Conservation (phyloP, 2,888 invertebrate genomes). For the Homarus gammarus region DNA sequence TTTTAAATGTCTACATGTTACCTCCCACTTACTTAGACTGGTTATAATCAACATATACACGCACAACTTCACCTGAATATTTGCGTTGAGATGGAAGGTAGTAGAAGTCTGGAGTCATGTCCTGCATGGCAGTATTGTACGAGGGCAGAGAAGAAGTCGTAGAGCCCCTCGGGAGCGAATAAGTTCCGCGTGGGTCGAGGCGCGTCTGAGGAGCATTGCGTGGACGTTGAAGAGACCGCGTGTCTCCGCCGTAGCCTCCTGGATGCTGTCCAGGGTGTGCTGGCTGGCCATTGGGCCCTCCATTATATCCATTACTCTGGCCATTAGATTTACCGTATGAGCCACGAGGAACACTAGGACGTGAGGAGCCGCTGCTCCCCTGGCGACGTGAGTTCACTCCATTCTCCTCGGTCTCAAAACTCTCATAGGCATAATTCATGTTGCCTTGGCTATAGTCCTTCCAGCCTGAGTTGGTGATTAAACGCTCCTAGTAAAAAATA, state of each 20-base stretch:
- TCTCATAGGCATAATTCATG: conserved; percentile 94
- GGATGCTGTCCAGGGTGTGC: conserved; percentile 52
- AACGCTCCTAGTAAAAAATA: conserved; percentile 84
- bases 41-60: conserved; percentile 90
- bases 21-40: conserved; percentile 79
- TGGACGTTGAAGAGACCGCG: conserved; percentile 84
- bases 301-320: conserved; percentile 82
- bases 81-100: conserved; percentile 97
- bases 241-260: conserved; percentile 80
- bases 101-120: conserved; percentile 91
- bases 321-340: conserved; percentile 60
- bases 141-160: conserved; percentile 46
- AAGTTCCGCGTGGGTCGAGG: conserved; percentile 81
- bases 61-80: conserved; percentile 93
- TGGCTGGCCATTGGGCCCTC: conserved; percentile 56
- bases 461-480: conserved; percentile 92
- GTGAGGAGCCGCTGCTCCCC: conserved; percentile 32
- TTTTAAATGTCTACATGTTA: not conserved
- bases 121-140: conserved; percentile 77
- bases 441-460: conserved; percentile 90
- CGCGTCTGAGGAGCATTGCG: conserved; percentile 79
- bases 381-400: conserved; percentile 75
- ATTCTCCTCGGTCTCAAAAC: conserved; percentile 82
- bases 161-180: conserved; percentile 86
- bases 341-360: conserved; percentile 20